Base-by-base conservation (phyloP, 37 sponge, comb jelly and placozoan genomes). In the Diacarnus erythraeanus region DNA sequence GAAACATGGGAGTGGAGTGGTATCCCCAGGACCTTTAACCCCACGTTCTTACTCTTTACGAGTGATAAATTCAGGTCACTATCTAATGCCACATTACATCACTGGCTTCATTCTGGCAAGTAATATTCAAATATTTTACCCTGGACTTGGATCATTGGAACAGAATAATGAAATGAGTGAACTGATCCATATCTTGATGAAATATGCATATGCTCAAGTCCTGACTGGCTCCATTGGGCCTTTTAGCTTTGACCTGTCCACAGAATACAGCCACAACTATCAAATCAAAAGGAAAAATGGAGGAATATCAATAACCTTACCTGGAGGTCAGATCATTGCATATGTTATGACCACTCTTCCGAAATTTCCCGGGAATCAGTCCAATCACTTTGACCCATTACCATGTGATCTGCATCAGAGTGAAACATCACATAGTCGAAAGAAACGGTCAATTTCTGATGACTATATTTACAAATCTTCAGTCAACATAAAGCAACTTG, bases 291-390 rank as follows among this genome's bases (percentile, higher is more conserved):
- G 66, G 42, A 78, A 66, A 2, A 42, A 43, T 43, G 68, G 68
- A 26, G 68, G 68, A 42, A 23, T 78, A 26, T 23, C 44, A 1
- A n/a, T 78, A 1, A 65, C 67, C 22, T 8, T 66, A 30, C 79
- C 79, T 15, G 68, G 79, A 31, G 68, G 66, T 29, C 79, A 78
- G 35, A 2, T 78, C 5, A 41, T 78, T 42, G 79, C 67, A 22
- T 78, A 67, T 42, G 27, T 78, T 17, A 21, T 17, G 15, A 44
- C 31, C 27, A 42, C 64, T 20, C 35, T 78, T 22, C 51, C 79
- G 42, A 65, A 41, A 30, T 66, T 67, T 42, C 79, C 79, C 15
- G 20, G 3, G 10, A 37, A 76, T 60, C 77, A 76, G 38, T 36
- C 34, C 10, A 37, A 37, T 10, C 64, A 12, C 8, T 5, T 30